Percentiles rank a stretch among this genome's conserved stretches.
Evolutionary conservation across 2,888 invertebrate species (phyloP).

Genomic region (Apodemia duryi): DNA sequence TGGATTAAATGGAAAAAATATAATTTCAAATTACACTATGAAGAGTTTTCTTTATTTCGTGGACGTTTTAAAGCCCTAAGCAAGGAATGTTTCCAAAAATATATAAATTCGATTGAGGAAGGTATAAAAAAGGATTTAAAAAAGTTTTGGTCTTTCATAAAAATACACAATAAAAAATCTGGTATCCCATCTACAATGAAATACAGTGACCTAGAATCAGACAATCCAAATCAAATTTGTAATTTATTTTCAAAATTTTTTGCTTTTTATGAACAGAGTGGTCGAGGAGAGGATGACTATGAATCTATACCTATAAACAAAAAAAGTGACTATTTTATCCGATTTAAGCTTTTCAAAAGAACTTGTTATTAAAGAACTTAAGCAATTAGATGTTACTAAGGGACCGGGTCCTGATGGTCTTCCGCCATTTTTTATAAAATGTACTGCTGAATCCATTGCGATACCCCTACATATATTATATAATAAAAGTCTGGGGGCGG

Average conservation of each 20-base stretch:
- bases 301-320: neutral
- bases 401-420: constrained; percentile 4
- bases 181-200: constrained; percentile 6
- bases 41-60: constrained; percentile 10
- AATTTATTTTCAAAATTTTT: constrained; percentile 10
- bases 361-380: neutral
- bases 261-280: constrained; percentile 3
- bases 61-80: neutral
- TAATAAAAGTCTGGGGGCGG: neutral
- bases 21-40: neutral
- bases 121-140: constrained; percentile 6
- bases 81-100: constrained; percentile 5
- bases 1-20: constrained; percentile 15
- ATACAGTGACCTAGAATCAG: neutral
- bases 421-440: neutral
- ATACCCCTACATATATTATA: neutral
- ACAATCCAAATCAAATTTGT: neutral
- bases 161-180: neutral
- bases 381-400: constrained; percentile 9
- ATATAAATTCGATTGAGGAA: neutral
- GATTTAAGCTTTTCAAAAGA: neutral
- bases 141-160: constrained; percentile 12
- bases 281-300: neutral
- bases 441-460: neutral
- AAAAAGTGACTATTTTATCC: neutral